Evolutionary conservation across 2,797 vertebrate species (phyloP), one percentile per base, ranked within the genome.

Genomic region (Centropyge bicolor): DNA sequence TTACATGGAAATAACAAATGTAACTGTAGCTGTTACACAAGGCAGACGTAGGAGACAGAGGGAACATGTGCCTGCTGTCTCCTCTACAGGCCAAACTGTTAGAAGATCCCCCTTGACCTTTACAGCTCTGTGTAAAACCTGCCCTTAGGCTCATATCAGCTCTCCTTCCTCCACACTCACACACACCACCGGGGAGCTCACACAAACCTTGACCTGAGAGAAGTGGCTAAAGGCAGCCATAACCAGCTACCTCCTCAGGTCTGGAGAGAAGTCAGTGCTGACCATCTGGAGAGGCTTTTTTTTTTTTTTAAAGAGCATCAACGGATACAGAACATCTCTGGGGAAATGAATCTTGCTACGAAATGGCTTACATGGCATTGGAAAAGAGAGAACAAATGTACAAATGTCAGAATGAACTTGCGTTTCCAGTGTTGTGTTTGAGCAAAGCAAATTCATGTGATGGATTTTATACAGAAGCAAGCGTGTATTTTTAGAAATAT

Each of bases 81-180:
- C 55, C 70, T 76, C 63, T 41, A 61, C 48, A 76, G 70, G 78
- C 57, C 83, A 73, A 82, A 86, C 41, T 63, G 43, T 48, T 81
- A 65, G 84, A 56, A 16, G 6, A 81, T 79, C 66, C 46, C 27
- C 61, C 16, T 61, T 87, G 86, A 91, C 91, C 91, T 91, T 91
- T 87, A 61, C 62, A 81, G 81, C 72, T 72, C 52, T 74, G 76
- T 24, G 55, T 77, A 86, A 86, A 88, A 80, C 66, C 64, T 61
- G 71, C 80, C 89, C 66, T 83, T 38, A 24, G 80, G 84, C 74
- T 78, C 56, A 49, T 17, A 55, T 70, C 68, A 77, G 82, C 67
- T 75, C 70, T 70, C 11, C 48, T 46, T 73, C 57, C 66, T 79
- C 70, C 57, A 54, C 60, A 70, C 72, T 65, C 68, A n/a, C 51